Base-by-base conservation (phyloP, 2,113 vertebrate genomes). In the Corythaixoides concolor region DNA sequence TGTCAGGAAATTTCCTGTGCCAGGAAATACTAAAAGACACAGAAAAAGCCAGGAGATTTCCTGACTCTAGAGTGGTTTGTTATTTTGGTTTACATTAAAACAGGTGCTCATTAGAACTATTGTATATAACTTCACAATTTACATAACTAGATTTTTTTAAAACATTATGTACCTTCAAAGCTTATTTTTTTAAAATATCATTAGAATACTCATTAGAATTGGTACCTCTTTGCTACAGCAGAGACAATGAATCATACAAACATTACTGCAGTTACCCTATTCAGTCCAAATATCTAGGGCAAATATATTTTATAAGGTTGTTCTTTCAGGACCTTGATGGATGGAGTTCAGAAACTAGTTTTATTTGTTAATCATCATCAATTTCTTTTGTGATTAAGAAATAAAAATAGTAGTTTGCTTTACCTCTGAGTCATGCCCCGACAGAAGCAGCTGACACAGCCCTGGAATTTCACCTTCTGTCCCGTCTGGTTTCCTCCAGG, bases 381-480 rank as follows among this genome's bases (percentile, higher is more conserved):
- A 24, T 37, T 55, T 75, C 22, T 85, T 68, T 3, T 1, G 13
- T 21, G 24, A 80, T 84, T 59, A 63, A 73, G 32, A 75, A 80
- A 84, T 70, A 84, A 79, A 79, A 87, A 32, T 5, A 50, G 2
- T 12, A 60, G 28, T 60, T 74, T 86, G 35, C 52, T 85, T 97
- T 98, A 98, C 98, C 98, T 96, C 90, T 82, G 37, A 98, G 88
- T 69, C 37, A 91, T 50, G 98, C 96, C 94, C 95, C 97, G 52
- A 98, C 53, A 27, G 90, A 94, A 74, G 85, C 63, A 27, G 98
- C 95, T 72, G 97, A 53, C 47, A 97, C 93, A 85, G 86, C 82
- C 72, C 97, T 98, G 52, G 97, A 98, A 73, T 98, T 98, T 98
- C 97, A 98, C 39, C 19, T 83, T 50, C 95, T 96, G 69, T 97